Conservation (phyloP, 53 echinoderm and acorn worm species). For the Luidia sarsii region DNA sequence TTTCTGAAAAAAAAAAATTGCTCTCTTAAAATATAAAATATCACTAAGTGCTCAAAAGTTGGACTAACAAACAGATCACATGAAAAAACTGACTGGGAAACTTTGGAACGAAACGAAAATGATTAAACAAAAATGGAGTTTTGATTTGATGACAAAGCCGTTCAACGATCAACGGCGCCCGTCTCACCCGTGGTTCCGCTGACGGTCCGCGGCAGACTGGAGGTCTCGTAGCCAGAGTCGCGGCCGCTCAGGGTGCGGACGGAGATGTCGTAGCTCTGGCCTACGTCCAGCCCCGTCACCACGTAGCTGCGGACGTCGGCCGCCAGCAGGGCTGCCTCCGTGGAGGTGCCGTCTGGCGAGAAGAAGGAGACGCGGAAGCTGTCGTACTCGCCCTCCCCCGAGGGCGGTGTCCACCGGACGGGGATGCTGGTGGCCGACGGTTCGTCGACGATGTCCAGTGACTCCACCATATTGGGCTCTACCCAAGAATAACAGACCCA, state of each 20-base stretch:
- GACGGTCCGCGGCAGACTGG: not conserved
- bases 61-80: too few relatives aligned
- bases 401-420: conserved; percentile 38
- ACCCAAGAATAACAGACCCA: too few relatives aligned
- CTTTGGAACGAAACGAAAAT: too few relatives aligned
- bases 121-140: not conserved
- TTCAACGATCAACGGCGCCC: not conserved
- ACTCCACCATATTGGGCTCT: not conserved
- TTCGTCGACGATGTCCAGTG: not conserved
- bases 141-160: too few relatives aligned
- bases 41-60: too few relatives aligned
- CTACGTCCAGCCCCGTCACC: conserved; percentile 19
- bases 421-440: conserved; percentile 48
- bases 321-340: not conserved
- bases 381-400: conserved; percentile 16
- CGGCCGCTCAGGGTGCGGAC: conserved; percentile 22
- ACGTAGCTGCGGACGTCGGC: not conserved
- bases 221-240: conserved; percentile 1
- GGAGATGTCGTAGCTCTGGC: conserved; percentile 13
- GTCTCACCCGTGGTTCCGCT: conserved; percentile 6
- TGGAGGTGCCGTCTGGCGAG: conserved; percentile 51
- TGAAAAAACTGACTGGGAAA: too few relatives aligned
- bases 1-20: too few relatives aligned
- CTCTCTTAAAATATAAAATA: too few relatives aligned
- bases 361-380: conserved; percentile 38